Percentiles rank a stretch among this genome's conserved stretches.
Conservation (phyloP, 2,888 invertebrate genomes). For the Pseudolycoriella hygida region DNA sequence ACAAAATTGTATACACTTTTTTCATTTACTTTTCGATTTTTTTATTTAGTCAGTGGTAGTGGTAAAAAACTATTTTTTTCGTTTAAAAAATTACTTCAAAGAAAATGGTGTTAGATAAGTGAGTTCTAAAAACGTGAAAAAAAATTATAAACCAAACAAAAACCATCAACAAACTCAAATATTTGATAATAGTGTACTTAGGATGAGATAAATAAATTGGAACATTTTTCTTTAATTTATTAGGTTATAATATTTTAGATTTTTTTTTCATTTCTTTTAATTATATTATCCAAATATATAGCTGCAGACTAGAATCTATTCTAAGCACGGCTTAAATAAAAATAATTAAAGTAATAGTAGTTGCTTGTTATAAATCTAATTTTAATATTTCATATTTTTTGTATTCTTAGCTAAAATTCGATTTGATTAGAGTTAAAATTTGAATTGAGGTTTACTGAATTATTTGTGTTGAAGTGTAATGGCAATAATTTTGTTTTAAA, state of each 20-base stretch:
- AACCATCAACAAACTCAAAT: no score
- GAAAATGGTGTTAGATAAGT: not conserved
- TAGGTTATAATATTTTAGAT: not conserved
- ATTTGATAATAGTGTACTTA: not conserved
- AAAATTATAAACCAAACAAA: no score
- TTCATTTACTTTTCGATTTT: no score
- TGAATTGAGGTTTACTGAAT: no score
- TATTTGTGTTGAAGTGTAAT: conserved; percentile 3
- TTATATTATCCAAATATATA: conserved; percentile 3
- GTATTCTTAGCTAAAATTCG: not conserved
- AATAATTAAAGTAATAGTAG: conserved; percentile 7
- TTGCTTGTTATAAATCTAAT: conserved; percentile 5
- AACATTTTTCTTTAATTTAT: not conserved
- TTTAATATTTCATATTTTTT: conserved; percentile 6
- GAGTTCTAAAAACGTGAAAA: not conserved
- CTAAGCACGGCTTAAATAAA: conserved; percentile 13
- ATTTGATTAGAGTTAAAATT: not conserved
- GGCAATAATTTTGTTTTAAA: not conserved
- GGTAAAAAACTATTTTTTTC: no score
- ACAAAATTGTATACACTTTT: not conserved
- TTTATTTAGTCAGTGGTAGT: not conserved
- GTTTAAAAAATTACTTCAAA: no score
- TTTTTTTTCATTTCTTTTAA: conserved; percentile 1
- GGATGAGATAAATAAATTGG: not conserved
- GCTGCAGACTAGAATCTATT: conserved; percentile 16